Conservation (phyloP, 2,888 invertebrate genomes). For the Nomada hirtipes region DNA sequence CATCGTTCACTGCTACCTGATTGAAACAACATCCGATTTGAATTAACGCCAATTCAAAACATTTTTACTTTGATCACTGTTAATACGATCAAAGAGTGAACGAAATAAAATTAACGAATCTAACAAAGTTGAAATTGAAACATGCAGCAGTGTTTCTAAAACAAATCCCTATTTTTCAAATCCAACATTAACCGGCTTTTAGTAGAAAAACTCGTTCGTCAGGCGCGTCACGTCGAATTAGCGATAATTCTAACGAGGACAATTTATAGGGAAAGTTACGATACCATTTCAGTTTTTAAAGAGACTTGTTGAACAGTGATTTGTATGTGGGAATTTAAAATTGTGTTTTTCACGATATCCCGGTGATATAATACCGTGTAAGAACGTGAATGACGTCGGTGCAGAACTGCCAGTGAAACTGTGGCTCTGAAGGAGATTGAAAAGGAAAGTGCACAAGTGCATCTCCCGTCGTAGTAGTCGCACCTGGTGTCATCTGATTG, state of each 20-base stretch:
- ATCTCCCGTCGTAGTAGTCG: neutral
- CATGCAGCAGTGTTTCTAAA: too few relatives aligned
- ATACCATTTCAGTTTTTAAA: neutral
- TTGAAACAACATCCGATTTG: neutral
- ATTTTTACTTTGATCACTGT: neutral
- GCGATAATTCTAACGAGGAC: neutral
- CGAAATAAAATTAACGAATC: too few relatives aligned
- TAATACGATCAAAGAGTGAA: too few relatives aligned
- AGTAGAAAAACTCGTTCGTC: too few relatives aligned
- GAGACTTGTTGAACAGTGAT: neutral
- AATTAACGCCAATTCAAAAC: neutral
- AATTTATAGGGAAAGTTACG: neutral
- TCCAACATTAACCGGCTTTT: neutral
- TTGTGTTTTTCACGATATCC: neutral
- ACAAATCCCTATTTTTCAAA: too few relatives aligned
- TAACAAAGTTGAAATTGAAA: too few relatives aligned
- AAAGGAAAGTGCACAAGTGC: constrained; percentile 36
- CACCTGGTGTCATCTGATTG: neutral
- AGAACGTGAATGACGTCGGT: constrained; percentile 9
- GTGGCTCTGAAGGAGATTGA: constrained; percentile 12
- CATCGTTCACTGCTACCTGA: neutral
- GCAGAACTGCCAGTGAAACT: constrained; percentile 21
- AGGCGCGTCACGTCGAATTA: neutral
- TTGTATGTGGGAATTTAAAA: constrained; percentile 2
- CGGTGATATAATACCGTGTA: constrained; percentile 31